phyloP scores from a whole-genome alignment of 2,797 vertebrate species.

The Graptemys geographica region DNA sequence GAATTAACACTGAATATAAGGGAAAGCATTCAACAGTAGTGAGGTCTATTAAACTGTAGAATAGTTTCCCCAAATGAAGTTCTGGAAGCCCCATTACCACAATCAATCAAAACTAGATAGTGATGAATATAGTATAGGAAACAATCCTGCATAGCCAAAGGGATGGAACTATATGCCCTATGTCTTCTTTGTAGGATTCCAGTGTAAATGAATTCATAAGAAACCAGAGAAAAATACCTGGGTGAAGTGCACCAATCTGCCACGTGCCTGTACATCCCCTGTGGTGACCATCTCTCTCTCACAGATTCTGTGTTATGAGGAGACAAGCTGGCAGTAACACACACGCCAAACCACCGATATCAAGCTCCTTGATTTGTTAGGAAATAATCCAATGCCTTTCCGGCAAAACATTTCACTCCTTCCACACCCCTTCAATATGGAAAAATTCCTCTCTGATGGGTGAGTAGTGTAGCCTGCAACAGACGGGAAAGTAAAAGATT shows the following conservation, averaged over 20 bases:
- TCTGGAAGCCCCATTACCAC: not conserved
- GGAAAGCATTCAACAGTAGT: not conserved
- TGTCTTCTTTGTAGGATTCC: not conserved
- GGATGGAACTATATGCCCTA: not conserved
- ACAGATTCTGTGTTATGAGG: not conserved
- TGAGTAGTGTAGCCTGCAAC: constrained; percentile 35
- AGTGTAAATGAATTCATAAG: not conserved
- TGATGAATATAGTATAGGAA: not conserved
- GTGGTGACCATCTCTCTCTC: not conserved
- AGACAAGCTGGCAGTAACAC: constrained; percentile 30
- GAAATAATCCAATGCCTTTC: constrained; percentile 67
- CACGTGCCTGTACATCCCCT: not conserved
- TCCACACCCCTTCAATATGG: constrained; percentile 61
- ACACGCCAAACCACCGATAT: constrained; percentile 64
- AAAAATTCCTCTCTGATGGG: constrained; percentile 68
- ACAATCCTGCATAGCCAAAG: not conserved
- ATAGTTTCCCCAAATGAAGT: not conserved
- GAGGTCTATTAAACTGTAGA: not conserved
- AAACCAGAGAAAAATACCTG: not conserved
- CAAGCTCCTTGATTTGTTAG: constrained; percentile 62
- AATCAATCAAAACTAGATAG: not conserved
- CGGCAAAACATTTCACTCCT: constrained; percentile 63
- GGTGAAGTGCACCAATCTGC: not conserved
- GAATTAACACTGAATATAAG: not conserved
- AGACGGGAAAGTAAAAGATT: constrained; percentile 53